phyloP scores from a whole-genome alignment of 2,888 invertebrate genomes.

The Sussaba pulchella region DNA sequence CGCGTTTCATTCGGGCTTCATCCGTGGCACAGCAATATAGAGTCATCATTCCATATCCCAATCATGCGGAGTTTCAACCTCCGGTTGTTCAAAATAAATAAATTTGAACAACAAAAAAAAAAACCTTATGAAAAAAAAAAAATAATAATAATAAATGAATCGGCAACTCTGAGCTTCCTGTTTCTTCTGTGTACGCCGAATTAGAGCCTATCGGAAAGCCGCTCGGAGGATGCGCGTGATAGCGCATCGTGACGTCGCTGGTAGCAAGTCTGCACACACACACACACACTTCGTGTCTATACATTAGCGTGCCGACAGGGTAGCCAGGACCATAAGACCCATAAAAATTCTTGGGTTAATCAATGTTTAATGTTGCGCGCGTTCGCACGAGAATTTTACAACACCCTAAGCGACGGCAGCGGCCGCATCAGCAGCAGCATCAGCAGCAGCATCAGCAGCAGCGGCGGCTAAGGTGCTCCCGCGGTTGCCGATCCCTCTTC shows the following conservation, averaged over 20 bases:
- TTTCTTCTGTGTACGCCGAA: slow-evolving; percentile 2
- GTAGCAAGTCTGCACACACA: slow-evolving; percentile 15
- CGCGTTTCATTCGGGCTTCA: neutral
- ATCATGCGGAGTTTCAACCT: too few relatives aligned
- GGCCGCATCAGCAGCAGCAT: too few relatives aligned
- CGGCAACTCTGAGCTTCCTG: slow-evolving; percentile 33
- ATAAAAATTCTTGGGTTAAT: slow-evolving; percentile 80
- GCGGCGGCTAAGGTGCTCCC: slow-evolving; percentile 46
- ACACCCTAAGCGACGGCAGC: slow-evolving; percentile 68
- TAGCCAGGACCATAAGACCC: slow-evolving; percentile 63
- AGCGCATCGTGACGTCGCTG: slow-evolving; percentile 15
- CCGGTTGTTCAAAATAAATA: too few relatives aligned
- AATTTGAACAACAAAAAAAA: too few relatives aligned
- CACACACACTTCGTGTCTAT: slow-evolving; percentile 2
- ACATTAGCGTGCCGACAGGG: slow-evolving; percentile 45
- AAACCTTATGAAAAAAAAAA: too few relatives aligned
- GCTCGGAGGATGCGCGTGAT: slow-evolving; percentile 3
- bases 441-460: too few relatives aligned
- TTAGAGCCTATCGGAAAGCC: neutral
- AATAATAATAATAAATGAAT: too few relatives aligned
- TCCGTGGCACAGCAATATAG: neutral
- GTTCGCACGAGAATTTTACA: slow-evolving; percentile 73
- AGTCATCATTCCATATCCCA: too few relatives aligned
- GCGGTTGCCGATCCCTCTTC: slow-evolving; percentile 65
- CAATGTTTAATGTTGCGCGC: slow-evolving; percentile 76